Conservation (phyloP, 2,797 vertebrate species). For the Notamacropus eugenii region DNA sequence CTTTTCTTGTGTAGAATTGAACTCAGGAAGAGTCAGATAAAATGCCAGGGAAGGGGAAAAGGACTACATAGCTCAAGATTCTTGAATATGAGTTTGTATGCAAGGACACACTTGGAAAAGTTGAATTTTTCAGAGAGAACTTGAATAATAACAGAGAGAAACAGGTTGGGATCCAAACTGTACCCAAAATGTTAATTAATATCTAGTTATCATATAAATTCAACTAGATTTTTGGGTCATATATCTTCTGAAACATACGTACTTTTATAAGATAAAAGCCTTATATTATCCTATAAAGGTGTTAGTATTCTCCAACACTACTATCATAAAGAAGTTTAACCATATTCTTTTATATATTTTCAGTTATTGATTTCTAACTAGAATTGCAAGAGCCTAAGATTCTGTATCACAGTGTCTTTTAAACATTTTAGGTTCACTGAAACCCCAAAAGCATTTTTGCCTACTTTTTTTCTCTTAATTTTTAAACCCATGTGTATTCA, state of each 20-base stretch:
- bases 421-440: constrained; percentile 66
- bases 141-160: constrained; percentile 2
- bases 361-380: constrained; percentile 56
- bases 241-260: not conserved
- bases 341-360: constrained; percentile 50
- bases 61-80: constrained; percentile 5
- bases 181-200: not conserved
- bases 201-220: not conserved
- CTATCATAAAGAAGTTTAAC: not conserved
- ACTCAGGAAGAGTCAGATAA: not conserved
- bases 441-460: constrained; percentile 57
- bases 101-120: constrained; percentile 15
- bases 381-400: constrained; percentile 45
- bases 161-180: not conserved
- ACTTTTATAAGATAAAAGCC: rapidly evolving
- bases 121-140: constrained; percentile 24
- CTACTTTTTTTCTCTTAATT: constrained; percentile 65
- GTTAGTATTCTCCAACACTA: not conserved
- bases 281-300: not conserved
- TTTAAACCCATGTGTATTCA: constrained; percentile 78
- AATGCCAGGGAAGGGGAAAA: not conserved
- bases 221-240: not conserved
- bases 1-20: not conserved
- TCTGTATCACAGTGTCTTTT: constrained; percentile 51
- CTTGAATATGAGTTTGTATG: constrained; percentile 22